These are phyloP conservation scores for Sebastes minor DNA, from an alignment of 2,797 vertebrate species.

Conservation along the genomic window DNA sequence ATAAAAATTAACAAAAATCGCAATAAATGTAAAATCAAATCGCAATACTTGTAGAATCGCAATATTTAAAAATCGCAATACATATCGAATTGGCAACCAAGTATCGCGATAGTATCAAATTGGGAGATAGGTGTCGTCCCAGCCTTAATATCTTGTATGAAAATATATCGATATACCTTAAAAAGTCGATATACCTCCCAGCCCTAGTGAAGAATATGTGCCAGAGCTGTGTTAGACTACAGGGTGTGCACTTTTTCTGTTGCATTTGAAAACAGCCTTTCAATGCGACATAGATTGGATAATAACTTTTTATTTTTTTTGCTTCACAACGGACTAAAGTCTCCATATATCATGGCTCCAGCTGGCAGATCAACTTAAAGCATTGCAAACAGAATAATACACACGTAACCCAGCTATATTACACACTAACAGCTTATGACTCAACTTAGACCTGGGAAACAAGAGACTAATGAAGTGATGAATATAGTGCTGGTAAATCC, in stretches of 20 bases:
- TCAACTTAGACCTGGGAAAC: constrained; percentile 3
- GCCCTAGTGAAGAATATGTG: not conserved
- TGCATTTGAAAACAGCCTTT: not conserved
- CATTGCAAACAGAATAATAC: constrained; percentile 1
- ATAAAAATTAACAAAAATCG: too few species aligned
- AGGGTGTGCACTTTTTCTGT: not conserved
- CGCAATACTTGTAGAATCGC: too few species aligned
- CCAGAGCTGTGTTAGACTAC: not conserved
- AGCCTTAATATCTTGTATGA: too few species aligned
- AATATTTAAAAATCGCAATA: too few species aligned
- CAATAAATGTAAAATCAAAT: too few species aligned
- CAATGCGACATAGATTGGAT: not conserved
- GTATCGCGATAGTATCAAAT: too few species aligned
- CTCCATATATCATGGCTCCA: not conserved
- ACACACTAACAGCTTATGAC: constrained; percentile 9
- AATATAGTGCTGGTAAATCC: constrained; percentile 31
- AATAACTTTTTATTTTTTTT: not conserved
- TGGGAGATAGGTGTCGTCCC: too few species aligned
- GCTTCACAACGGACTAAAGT: not conserved
- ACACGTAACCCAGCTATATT: not conserved
- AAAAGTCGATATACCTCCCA: too few species aligned
- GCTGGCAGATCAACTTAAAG: not conserved
- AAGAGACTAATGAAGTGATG: constrained; percentile 33
- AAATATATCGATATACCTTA: too few species aligned
- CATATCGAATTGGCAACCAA: too few species aligned